Conservation (phyloP, 1,140 invertebrate species). For the Plutomurus gul region DNA sequence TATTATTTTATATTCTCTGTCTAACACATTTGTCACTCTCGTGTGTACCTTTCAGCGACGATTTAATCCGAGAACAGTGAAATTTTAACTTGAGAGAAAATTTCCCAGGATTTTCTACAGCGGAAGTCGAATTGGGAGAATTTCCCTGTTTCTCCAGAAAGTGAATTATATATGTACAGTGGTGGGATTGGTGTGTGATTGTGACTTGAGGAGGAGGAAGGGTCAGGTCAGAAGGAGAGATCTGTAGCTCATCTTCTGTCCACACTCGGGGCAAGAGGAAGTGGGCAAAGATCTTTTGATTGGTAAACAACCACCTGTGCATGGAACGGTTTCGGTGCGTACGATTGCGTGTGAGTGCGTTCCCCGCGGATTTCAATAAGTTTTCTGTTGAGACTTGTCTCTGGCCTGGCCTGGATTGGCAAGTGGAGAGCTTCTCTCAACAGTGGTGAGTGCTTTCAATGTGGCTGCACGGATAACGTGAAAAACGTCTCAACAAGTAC, state of each 20-base stretch:
- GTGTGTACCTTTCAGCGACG: too few species aligned
- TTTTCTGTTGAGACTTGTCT: not conserved
- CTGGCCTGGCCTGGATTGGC: not conserved
- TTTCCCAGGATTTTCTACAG: too few species aligned
- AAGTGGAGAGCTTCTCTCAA: not conserved
- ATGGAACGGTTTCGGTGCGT: not conserved
- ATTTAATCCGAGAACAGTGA: too few species aligned
- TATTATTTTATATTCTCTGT: not conserved
- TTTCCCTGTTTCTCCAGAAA: too few species aligned
- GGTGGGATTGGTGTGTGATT: too few species aligned
- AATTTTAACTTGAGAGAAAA: too few species aligned
- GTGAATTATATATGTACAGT: too few species aligned
- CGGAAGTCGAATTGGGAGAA: too few species aligned
- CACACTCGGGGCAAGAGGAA: too few species aligned
- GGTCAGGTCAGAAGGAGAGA: too few species aligned
- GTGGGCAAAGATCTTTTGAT: not conserved
- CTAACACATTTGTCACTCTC: not conserved
- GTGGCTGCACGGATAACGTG: not conserved
- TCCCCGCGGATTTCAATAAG: not conserved
- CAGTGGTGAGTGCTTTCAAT: not conserved
- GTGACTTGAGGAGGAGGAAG: too few species aligned
- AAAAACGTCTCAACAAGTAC: not conserved
- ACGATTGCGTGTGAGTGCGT: not conserved
- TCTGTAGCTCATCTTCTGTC: too few species aligned
- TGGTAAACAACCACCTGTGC: not conserved